Evolutionary conservation across 2,888 invertebrate genomes (phyloP), one percentile per base, ranked within the genome.

Genomic region (Punctoribates punctum): DNA sequence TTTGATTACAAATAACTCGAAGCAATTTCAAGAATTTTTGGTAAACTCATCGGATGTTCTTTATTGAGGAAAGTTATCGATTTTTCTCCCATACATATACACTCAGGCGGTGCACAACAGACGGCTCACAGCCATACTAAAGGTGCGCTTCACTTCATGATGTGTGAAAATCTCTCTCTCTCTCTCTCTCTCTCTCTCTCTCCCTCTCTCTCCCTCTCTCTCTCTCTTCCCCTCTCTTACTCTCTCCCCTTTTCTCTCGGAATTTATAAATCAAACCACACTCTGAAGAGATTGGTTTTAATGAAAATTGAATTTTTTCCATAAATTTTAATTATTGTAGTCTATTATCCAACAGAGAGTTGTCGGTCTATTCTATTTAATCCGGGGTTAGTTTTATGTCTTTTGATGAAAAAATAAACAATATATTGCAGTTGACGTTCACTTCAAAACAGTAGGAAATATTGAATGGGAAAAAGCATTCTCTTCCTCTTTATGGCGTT

Each of bases 21-120:
- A 54, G 54, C 54, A n/a, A 54, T 54, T 54, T 54, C n/a, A 54
- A 54, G 20, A 54, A 54, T 54, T 54, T 54, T n/a, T 5, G 54
- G 54, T 54, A 54, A 54, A 54, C 54, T 54, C 20, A 54, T 54
- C 54, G 54, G 6, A 54, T 54, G 20, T 54, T 54, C n/a, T 20
- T 54, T n/a, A n/a, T 20, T n/a, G 15, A 6, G 20, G 20, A n/a
- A n/a, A 20, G 20, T 2, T 54, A 54, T 54, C 20, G 54, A 54
- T 54, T 60, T 60, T 60, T 27, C 4, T 60, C 5, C 9, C n/a
- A 51, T 17, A 51, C n/a, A n/a, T 51, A n/a, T 51, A 51, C n/a
- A 8, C 51, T 46, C 8, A 11, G 8, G 46, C n/a, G 15, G 15
- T 17, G 51, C 51, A n/a, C 6, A n/a, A 5, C 13, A 4, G n/a